phyloP scores from a whole-genome alignment of 1,140 invertebrate genomes.

The Magallana angulata region DNA sequence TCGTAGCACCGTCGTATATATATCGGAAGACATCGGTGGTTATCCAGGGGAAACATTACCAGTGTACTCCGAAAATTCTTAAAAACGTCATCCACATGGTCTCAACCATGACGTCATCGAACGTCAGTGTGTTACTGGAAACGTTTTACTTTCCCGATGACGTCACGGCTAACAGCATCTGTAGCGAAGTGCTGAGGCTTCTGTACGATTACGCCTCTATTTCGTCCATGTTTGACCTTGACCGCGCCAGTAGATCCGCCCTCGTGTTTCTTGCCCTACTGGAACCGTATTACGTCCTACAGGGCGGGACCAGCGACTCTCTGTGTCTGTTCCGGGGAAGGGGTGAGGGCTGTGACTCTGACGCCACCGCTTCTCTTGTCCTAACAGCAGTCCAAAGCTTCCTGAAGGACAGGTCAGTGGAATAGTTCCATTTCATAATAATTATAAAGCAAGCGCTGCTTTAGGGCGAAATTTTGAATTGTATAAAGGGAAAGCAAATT shows the following conservation, averaged over 20 bases:
- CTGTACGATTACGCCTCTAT: neutral
- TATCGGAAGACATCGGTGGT: neutral
- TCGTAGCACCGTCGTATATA: neutral
- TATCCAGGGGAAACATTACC: neutral
- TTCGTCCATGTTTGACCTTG: neutral
- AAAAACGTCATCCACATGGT: neutral
- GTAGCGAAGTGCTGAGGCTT: neutral
- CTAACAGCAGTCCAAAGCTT: neutral
- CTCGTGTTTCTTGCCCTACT: neutral
- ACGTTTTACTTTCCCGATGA: slow-evolving; percentile 14
- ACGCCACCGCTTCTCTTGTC: neutral
- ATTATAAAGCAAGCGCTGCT: too few relatives aligned
- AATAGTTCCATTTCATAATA: too few relatives aligned
- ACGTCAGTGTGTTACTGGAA: neutral
- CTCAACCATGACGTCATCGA: slow-evolving; percentile 7
- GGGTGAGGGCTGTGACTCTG: neutral
- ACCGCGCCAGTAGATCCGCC: neutral
- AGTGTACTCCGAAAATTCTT: neutral
- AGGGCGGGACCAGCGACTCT: neutral
- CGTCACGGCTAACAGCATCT: neutral
- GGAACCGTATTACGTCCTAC: neutral
- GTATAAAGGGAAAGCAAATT: too few relatives aligned
- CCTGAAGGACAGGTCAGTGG: neutral
- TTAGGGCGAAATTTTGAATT: too few relatives aligned
- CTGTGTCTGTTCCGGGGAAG: neutral